phyloP scores from a whole-genome alignment of 2,797 vertebrate genomes.

The Pampus argenteus region DNA sequence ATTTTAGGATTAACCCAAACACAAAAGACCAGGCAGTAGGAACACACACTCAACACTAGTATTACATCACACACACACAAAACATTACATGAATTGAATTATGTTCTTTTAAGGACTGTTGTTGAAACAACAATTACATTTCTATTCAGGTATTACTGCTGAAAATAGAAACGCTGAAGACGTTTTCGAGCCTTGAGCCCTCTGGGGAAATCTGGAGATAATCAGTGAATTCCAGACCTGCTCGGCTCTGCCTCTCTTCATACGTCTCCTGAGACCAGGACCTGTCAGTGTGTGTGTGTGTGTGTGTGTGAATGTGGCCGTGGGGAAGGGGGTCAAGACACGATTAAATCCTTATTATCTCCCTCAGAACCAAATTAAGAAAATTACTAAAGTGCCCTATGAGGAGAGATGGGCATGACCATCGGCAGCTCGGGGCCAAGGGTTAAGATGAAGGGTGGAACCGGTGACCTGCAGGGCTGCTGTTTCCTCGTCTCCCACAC shows the following conservation, averaged over 20 bases:
- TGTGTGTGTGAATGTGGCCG: constrained; percentile 30
- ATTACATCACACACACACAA: not conserved
- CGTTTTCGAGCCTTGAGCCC: constrained; percentile 42
- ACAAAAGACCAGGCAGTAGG: constrained; percentile 8
- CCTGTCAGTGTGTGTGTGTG: constrained; percentile 52
- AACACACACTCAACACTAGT: not conserved
- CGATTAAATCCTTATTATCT: constrained; percentile 78
- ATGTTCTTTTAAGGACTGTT: constrained; percentile 45
- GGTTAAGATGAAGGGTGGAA: constrained; percentile 63
- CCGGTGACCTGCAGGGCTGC: constrained; percentile 52
- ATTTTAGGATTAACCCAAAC: constrained; percentile 6
- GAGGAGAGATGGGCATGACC: constrained; percentile 51
- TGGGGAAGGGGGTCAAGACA: constrained; percentile 41
- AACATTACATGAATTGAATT: constrained; percentile 25
- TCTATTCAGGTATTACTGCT: constrained; percentile 44
- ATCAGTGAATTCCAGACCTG: constrained; percentile 74
- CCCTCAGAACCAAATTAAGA: constrained; percentile 73
- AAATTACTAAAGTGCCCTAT: constrained; percentile 70
- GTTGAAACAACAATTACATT: constrained; percentile 45
- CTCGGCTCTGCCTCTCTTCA: constrained; percentile 54
- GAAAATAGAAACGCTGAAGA: constrained; percentile 55
- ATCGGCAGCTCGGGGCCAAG: constrained; percentile 37
- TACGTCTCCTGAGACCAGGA: constrained; percentile 56
- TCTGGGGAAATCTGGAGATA: constrained; percentile 78
- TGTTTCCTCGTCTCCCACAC: constrained; percentile 20